phyloP scores from a whole-genome alignment of 1,140 invertebrate species.

The Lycorma delicatula region DNA sequence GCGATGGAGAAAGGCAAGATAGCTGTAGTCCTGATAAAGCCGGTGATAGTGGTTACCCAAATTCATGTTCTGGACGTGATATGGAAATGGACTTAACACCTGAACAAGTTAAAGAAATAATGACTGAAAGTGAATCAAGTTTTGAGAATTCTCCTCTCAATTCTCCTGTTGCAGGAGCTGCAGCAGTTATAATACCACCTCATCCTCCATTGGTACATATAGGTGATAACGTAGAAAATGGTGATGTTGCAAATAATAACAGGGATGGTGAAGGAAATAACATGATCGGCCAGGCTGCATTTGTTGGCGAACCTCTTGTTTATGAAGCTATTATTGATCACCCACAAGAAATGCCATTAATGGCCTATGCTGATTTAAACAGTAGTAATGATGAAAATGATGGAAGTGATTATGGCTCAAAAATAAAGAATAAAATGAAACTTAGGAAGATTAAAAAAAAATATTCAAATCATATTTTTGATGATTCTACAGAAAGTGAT shows the following conservation, averaged over 20 bases:
- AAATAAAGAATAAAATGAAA: too few relatives aligned
- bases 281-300: conserved; percentile 32
- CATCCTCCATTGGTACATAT: neutral
- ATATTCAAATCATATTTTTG: too few relatives aligned
- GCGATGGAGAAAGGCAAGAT: neutral
- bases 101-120: conserved; percentile 29
- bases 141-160: conserved; percentile 14
- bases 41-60: conserved; percentile 45
- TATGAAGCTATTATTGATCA: too few relatives aligned
- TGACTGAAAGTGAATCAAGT: conserved; percentile 25
- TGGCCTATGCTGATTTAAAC: too few relatives aligned
- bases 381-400: too few relatives aligned
- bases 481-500: too few relatives aligned
- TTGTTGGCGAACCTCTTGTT: too few relatives aligned
- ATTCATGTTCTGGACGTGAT: conserved; percentile 38
- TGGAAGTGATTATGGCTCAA: too few relatives aligned
- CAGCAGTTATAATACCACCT: neutral
- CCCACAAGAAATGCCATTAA: too few relatives aligned
- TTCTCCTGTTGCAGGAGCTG: conserved; percentile 2
- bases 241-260: conserved; percentile 47
- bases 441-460: too few relatives aligned
- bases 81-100: conserved; percentile 32
- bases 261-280: conserved; percentile 46
- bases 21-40: conserved; percentile 21
- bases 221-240: conserved; percentile 40